Evolutionary conservation across 2,113 vertebrate species (phyloP).

Genomic region (Sceloporus undulatus): DNA sequence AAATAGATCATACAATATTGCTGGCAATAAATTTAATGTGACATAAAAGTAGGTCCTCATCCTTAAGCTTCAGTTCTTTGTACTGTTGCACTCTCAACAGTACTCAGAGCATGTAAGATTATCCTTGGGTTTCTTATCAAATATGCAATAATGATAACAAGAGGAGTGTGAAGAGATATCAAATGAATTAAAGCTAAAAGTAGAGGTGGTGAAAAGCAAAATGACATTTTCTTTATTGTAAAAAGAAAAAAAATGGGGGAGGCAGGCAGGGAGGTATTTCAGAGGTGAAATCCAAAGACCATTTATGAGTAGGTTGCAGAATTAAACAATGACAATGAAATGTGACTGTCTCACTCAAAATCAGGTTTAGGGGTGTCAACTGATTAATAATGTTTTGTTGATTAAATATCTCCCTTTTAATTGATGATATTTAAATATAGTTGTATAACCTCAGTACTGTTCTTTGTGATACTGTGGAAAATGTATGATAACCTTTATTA

Average conservation of each 20-base stretch:
- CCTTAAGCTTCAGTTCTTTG: not conserved
- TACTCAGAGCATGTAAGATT: not conserved
- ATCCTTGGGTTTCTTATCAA: not conserved
- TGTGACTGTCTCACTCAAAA: slow-evolving; percentile 22
- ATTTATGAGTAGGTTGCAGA: slow-evolving; percentile 21
- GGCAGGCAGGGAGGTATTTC: not conserved
- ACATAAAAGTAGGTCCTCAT: not conserved
- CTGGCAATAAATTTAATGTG: not conserved
- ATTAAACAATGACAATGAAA: slow-evolving; percentile 40
- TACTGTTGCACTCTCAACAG: not conserved
- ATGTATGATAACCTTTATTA: not conserved
- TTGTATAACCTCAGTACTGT: not conserved
- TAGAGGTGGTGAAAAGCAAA: not conserved
- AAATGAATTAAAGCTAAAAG: slow-evolving; percentile 51
- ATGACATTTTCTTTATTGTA: not conserved
- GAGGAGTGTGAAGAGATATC: slow-evolving; percentile 45
- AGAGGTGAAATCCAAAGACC: slow-evolving; percentile 34
- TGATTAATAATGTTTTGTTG: not conserved
- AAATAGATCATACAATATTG: not conserved
- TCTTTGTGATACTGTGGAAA: not conserved
- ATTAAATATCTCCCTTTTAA: slow-evolving; percentile 2
- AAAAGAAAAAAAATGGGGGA: not conserved
- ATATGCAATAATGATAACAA: slow-evolving; percentile 46
- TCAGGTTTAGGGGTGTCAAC: not conserved
- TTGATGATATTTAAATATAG: not conserved